A percentile compares a stretch with the other conserved stretches of the same genome.
Conservation (phyloP, 2,888 invertebrate genomes). For the Stratiomys singularior region DNA sequence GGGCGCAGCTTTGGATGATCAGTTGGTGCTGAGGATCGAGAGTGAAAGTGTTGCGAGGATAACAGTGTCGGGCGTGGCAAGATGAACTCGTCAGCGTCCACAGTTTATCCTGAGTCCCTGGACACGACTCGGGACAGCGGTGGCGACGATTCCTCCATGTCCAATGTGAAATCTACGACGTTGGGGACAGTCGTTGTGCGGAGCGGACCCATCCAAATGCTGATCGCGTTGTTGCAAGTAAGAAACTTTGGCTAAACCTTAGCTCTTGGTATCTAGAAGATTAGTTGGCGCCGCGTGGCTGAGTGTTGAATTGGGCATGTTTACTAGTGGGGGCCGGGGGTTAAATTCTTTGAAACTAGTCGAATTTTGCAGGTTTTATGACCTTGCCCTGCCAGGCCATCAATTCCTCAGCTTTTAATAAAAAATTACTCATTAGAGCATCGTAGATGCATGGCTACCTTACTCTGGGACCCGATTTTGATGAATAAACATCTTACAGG, state of each 20-base stretch:
- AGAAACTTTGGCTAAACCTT: slow-evolving; percentile 57
- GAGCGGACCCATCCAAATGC: slow-evolving; percentile 85
- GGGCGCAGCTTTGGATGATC: background rate
- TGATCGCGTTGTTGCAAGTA: slow-evolving; percentile 90
- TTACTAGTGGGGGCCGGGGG: background rate
- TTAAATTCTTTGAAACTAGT: background rate
- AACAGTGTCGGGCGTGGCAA: background rate
- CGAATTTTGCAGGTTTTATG: background rate
- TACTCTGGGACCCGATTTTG: no score
- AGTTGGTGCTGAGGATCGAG: background rate
- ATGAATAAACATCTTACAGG: no score
- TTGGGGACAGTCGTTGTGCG: slow-evolving; percentile 92
- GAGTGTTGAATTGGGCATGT: background rate
- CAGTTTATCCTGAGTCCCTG: slow-evolving; percentile 45
- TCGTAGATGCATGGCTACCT: no score
- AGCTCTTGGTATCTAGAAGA: background rate
- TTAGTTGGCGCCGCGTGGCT: background rate
- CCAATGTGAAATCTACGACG: slow-evolving; percentile 74
- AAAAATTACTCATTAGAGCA: no score
- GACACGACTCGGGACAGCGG: slow-evolving; percentile 45
- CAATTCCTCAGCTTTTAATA: no score
- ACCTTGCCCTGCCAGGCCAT: background rate
- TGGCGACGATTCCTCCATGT: slow-evolving; percentile 45
- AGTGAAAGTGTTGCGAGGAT: slow-evolving; percentile 33
- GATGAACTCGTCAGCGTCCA: slow-evolving; percentile 48